A percentile compares a stretch with the other conserved stretches of the same genome.
These are phyloP conservation scores for Callipepla squamata DNA, from an alignment of 2,113 vertebrate genomes.

Conservation along the genomic window DNA sequence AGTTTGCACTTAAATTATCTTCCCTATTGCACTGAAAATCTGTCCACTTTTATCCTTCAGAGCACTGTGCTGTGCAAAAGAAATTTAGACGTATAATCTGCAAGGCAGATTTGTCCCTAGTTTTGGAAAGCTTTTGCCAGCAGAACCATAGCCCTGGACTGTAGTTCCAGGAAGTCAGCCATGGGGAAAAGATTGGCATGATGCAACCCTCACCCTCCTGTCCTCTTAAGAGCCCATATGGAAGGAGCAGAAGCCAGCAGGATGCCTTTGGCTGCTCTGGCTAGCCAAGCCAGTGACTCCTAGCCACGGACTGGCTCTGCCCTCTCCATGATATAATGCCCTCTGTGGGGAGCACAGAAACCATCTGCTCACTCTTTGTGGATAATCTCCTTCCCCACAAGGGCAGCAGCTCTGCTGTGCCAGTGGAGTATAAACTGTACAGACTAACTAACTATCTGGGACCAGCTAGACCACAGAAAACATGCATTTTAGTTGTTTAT, in stretches of 20 bases:
- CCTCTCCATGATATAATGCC: not conserved
- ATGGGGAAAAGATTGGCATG: not conserved
- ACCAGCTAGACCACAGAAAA: not conserved
- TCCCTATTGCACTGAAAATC: not conserved
- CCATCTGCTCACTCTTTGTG: not conserved
- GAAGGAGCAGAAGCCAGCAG: rapidly evolving
- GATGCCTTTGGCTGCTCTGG: not conserved
- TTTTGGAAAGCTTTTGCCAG: not conserved
- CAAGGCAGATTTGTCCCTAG: not conserved
- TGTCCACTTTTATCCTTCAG: not conserved
- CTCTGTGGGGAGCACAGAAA: not conserved
- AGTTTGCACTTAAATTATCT: not conserved
- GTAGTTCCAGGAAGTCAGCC: not conserved
- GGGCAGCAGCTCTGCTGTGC: not conserved
- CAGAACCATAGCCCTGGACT: not conserved
- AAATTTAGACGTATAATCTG: not conserved
- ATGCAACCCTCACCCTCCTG: not conserved
- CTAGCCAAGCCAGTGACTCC: not conserved
- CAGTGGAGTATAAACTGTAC: rapidly evolving
- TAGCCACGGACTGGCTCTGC: not conserved
- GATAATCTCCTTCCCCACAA: not conserved
- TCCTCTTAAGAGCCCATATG: not conserved
- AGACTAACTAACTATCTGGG: not conserved
- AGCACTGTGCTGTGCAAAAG: rapidly evolving
- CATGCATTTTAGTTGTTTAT: rapidly evolving